Evolutionary conservation across 2,113 vertebrate species (phyloP), one percentile per base, ranked within the genome.

Genomic region (Crotophaga sulcirostris): DNA sequence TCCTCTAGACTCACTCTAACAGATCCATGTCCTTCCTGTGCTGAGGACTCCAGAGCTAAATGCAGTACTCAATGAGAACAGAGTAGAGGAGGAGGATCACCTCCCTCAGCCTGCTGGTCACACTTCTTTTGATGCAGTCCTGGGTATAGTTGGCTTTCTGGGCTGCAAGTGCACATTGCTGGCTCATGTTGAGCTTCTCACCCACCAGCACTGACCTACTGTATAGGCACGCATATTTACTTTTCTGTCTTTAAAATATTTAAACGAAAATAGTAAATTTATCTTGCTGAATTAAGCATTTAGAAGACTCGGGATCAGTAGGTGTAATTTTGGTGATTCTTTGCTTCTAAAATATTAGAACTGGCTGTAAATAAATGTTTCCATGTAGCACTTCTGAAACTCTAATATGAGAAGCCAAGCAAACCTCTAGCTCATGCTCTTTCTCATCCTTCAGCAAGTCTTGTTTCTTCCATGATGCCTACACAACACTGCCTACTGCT

Each of bases 401-500:
- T 88, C 29, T 44, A 51, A 3, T 9, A n/a, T 6, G 29, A 68
- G 54, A 49, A 91, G 28, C 44, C 49, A 89, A 79, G 84, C 11
- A 91, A 87, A 70, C 36, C 36, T n/a, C 16, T 49, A 64, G 58
- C 75, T 89, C 16, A 4, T 55, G 56, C 24, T 73, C 80, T 70
- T 82, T 49, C 67, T 87, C 54, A 45, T 90, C 38, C 49, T 80
- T 81, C 51, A 74, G 24, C 42, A 62, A 6, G 79, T 44, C 40
- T 92, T 51, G 29, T 81, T 95, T 84, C 83, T 88, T 70, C 68
- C 58, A 56, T 0, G 0, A 25, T 93, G 90, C 88, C 93, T 77
- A 92, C 96, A 89, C 68, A 87, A 34, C 29, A 6, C 91, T 96
- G 91, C 93, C 91, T 95, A 90, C 82, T 89, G 79, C 79, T 95